phyloP scores from a whole-genome alignment of 2,797 vertebrate genomes.

The Harpagifer antarcticus region DNA sequence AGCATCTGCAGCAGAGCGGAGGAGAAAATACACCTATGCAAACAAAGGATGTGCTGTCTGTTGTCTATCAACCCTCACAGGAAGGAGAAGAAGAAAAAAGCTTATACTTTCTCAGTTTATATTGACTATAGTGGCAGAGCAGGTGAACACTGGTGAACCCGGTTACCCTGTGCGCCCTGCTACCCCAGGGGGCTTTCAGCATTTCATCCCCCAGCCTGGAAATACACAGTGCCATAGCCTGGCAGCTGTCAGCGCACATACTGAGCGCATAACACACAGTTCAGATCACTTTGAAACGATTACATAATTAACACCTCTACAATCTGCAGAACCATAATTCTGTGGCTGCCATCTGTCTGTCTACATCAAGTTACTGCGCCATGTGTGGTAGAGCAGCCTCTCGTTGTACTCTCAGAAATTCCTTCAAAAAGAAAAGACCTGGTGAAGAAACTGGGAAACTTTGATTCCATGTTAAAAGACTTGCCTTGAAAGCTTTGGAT shows the following conservation, averaged over 20 bases:
- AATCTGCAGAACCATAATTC: constrained; percentile 45
- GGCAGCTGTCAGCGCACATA: constrained; percentile 58
- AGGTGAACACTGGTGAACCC: constrained; percentile 59
- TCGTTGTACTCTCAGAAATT: constrained; percentile 44
- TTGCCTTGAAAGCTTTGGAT: constrained; percentile 24
- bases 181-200: constrained; percentile 68
- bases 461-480: constrained; percentile 43
- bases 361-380: constrained; percentile 37
- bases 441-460: constrained; percentile 36
- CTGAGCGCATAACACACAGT: constrained; percentile 17
- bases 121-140: constrained; percentile 23
- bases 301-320: constrained; percentile 69
- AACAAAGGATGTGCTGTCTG: constrained; percentile 54
- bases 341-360: constrained; percentile 56
- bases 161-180: constrained; percentile 75
- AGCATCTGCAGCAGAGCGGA: constrained; percentile 52
- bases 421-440: constrained; percentile 58
- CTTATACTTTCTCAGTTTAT: constrained; percentile 19
- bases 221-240: constrained; percentile 48
- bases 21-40: constrained; percentile 56
- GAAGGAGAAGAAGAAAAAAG: constrained; percentile 17
- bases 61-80: constrained; percentile 41
- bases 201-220: constrained; percentile 46
- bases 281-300: constrained; percentile 51
- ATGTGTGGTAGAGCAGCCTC: constrained; percentile 41